Conservation (phyloP, 2,797 vertebrate species). For the Rhinoraja longicauda region DNA sequence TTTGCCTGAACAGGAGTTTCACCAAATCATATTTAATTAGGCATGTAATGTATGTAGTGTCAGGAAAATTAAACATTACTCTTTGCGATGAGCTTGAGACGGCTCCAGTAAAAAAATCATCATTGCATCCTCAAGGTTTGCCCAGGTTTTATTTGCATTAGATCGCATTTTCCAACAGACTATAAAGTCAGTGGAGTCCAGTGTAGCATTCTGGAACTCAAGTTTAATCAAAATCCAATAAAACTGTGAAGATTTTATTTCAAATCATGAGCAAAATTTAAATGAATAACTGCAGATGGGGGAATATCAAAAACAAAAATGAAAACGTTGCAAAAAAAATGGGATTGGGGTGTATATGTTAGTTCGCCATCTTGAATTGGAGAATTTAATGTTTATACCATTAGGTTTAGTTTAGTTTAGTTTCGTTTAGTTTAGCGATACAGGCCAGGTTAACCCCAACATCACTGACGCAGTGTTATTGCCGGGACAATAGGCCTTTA, state of each 20-base stretch:
- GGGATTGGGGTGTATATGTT: too few relatives aligned
- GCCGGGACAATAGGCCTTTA: too few relatives aligned
- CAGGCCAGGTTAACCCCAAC: too few relatives aligned
- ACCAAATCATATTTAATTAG: slow-evolving; percentile 14
- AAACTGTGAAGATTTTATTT: background rate
- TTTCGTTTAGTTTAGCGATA: too few relatives aligned
- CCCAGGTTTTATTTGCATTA: background rate
- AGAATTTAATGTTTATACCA: too few relatives aligned
- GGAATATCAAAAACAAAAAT: too few relatives aligned
- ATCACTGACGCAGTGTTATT: too few relatives aligned
- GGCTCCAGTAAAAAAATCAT: background rate
- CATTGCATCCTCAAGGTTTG: background rate
- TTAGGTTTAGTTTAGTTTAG: too few relatives aligned
- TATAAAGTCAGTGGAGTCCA: background rate
- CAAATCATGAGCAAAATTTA: background rate
- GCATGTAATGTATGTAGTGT: slow-evolving; percentile 19
- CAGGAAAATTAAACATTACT: slow-evolving; percentile 31
- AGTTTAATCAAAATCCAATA: background rate
- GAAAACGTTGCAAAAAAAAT: too few relatives aligned
- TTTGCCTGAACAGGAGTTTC: background rate
- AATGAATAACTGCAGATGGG: too few relatives aligned
- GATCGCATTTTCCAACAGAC: background rate
- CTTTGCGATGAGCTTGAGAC: slow-evolving; percentile 1
- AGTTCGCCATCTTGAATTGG: too few relatives aligned
- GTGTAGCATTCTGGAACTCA: background rate